phyloP scores from a whole-genome alignment of 2,113 vertebrate genomes.

The Sigmodon hispidus region DNA sequence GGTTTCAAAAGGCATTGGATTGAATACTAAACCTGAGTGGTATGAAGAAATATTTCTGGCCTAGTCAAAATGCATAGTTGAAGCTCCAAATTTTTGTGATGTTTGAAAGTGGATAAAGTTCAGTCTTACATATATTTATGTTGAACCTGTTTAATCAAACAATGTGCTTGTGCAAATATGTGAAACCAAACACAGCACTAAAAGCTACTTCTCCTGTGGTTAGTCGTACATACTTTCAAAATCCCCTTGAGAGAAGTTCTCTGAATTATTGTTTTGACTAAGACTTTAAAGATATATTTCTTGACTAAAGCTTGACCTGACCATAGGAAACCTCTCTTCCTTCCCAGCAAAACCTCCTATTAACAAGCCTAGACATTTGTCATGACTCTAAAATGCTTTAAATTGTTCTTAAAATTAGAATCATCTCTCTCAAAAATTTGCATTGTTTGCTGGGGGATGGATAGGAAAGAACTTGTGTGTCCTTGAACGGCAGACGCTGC shows the following conservation, averaged over 20 bases:
- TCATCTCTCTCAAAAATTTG: constrained; percentile 58
- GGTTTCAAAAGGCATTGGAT: constrained; percentile 36
- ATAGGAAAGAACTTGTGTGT: not conserved
- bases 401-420: constrained; percentile 50
- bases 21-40: constrained; percentile 42
- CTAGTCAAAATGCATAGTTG: not conserved
- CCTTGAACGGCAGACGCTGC: not conserved
- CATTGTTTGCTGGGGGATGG: constrained; percentile 30
- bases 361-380: constrained; percentile 20
- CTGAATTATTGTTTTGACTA: constrained; percentile 36
- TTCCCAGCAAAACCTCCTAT: constrained; percentile 17
- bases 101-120: constrained; percentile 43
- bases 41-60: constrained; percentile 48
- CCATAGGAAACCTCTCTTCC: not conserved
- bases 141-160: not conserved
- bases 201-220: not conserved
- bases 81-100: not conserved
- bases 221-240: constrained; percentile 28
- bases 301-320: constrained; percentile 39
- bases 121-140: not conserved
- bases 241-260: constrained; percentile 44
- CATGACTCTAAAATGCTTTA: constrained; percentile 50
- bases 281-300: constrained; percentile 53
- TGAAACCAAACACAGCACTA: constrained; percentile 20
- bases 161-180: not conserved